Conservation (phyloP, 2,113 vertebrate species). For the Pao palembangensis region DNA sequence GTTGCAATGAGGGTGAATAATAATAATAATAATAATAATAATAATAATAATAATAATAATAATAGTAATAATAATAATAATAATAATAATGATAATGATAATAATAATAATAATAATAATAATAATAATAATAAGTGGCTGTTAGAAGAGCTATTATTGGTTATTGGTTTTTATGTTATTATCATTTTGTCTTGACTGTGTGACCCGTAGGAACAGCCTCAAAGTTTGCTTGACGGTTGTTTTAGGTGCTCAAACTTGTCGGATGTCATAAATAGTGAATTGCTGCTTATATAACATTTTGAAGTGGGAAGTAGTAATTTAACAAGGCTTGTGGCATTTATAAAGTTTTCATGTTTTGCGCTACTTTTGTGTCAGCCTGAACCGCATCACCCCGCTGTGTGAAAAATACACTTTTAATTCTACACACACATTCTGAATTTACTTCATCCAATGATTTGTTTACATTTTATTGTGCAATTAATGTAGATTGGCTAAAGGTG, state of each 20-base stretch:
- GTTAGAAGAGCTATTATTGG: neutral
- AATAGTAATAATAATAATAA: neutral
- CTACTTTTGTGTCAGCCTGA: slow-evolving; percentile 14
- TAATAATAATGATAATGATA: neutral
- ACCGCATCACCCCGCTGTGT: slow-evolving; percentile 14
- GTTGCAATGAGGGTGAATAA: neutral
- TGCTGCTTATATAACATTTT: slow-evolving; percentile 29
- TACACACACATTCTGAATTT: neutral
- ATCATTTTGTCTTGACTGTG: neutral
- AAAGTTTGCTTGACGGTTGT: neutral
- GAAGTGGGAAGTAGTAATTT: slow-evolving; percentile 40
- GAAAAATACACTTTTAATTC: neutral
- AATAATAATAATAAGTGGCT: neutral
- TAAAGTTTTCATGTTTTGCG: slow-evolving; percentile 46
- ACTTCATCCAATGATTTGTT: too few relatives aligned
- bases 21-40: neutral
- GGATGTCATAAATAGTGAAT: slow-evolving; percentile 35
- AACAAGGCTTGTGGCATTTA: slow-evolving; percentile 40
- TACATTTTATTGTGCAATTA: too few relatives aligned
- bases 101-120: neutral
- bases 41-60: too few relatives aligned
- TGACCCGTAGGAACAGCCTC: neutral
- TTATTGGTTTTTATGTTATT: too few relatives aligned
- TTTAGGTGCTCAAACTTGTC: neutral
- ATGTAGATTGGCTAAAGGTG: too few relatives aligned